Evolutionary conservation across 2,888 invertebrate species (phyloP).

Genomic region (Callyntrura sp.): DNA sequence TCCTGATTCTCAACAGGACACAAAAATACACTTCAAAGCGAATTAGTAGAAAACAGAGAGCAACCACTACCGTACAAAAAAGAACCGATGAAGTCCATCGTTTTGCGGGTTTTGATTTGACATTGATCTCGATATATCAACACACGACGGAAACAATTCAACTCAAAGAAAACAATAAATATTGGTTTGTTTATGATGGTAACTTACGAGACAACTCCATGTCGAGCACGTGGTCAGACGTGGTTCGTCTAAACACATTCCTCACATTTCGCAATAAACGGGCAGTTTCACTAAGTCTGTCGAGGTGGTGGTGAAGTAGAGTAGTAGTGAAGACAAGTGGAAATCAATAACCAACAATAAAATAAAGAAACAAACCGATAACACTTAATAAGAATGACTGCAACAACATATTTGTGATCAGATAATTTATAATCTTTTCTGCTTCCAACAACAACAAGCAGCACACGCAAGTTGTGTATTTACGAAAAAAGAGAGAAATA

Average conservation of each 20-base stretch:
- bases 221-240: constrained; percentile 92
- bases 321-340: constrained; percentile 51
- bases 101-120: background rate
- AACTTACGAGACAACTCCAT: constrained; percentile 96
- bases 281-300: constrained; percentile 98
- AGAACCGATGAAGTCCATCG: background rate
- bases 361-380: constrained; percentile 71
- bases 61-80: constrained; percentile 5
- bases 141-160: background rate
- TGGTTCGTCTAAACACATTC: constrained; percentile 95
- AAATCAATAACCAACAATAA: constrained; percentile 75
- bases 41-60: background rate
- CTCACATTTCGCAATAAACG: constrained; percentile 97
- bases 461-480: background rate
- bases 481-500: too few relatives aligned
- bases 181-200: constrained; percentile 49
- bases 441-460: constrained; percentile 1
- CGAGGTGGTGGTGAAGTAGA: constrained; percentile 19
- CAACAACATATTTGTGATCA: background rate
- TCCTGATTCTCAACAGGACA: background rate
- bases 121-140: background rate
- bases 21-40: background rate
- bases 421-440: constrained; percentile 8
- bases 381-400: constrained; percentile 39
- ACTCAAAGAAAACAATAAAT: constrained; percentile 40